These are phyloP conservation scores for Rhinogobio ventralis DNA, from an alignment of 2,797 vertebrate genomes.

Conservation along the genomic window DNA sequence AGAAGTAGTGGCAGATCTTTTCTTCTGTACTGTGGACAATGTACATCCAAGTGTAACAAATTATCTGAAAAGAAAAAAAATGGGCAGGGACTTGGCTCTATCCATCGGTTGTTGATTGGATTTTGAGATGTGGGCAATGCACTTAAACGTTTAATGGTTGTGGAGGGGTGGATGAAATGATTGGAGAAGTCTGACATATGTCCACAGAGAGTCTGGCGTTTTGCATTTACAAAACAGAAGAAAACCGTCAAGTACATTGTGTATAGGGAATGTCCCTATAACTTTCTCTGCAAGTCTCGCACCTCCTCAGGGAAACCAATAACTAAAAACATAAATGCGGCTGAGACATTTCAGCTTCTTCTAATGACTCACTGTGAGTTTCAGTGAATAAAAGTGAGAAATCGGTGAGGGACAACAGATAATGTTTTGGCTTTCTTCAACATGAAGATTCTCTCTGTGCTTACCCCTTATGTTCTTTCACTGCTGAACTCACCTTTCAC, in stretches of 20 bases:
- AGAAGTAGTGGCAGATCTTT: not conserved
- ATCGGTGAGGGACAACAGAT: conserved; percentile 17
- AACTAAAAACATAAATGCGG: conserved; percentile 43
- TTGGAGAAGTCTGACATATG: not conserved
- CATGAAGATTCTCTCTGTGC: conserved; percentile 38
- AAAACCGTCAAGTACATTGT: not conserved
- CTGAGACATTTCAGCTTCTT: conserved; percentile 33
- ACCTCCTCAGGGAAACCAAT: conserved; percentile 49
- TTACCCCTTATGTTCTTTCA: conserved; percentile 43
- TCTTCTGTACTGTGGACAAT: not conserved
- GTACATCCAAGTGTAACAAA: not conserved
- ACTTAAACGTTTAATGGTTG: not conserved
- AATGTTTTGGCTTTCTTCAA: conserved; percentile 41
- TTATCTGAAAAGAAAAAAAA: not conserved
- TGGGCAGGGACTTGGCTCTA: too few relatives aligned
- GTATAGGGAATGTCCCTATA: conserved; percentile 45
- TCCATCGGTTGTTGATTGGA: not conserved
- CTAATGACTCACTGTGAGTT: conserved; percentile 46
- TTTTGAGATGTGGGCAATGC: not conserved
- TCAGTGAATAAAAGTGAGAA: conserved; percentile 46
- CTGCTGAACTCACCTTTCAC: conserved; percentile 41
- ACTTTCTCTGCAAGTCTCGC: conserved; percentile 42
- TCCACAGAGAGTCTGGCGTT: not conserved
- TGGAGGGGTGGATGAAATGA: not conserved
- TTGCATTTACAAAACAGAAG: not conserved